A percentile compares a stretch with the other conserved stretches of the same genome.
These are phyloP conservation scores for Dipus sagitta DNA, from an alignment of 2,797 vertebrate genomes.

Conservation along the genomic window DNA sequence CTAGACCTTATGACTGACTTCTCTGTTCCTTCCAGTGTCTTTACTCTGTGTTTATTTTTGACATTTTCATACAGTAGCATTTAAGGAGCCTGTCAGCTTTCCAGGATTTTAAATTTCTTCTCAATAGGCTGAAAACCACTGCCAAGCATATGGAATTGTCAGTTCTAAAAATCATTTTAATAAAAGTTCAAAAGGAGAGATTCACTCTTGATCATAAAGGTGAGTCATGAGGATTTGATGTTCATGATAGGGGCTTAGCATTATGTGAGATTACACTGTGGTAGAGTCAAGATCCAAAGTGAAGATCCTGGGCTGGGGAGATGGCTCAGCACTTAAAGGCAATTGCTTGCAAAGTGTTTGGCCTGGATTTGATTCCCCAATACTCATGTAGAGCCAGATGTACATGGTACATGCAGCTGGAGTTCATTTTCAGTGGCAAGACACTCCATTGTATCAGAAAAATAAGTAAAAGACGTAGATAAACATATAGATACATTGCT, in stretches of 20 bases:
- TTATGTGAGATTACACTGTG: neutral
- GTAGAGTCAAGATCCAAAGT: neutral
- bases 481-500: too few species aligned
- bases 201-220: neutral
- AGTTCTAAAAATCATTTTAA: neutral
- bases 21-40: neutral
- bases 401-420: too few species aligned
- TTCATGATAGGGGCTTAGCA: neutral
- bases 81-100: neutral
- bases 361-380: too few species aligned
- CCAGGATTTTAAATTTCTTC: neutral
- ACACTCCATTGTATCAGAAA: too few species aligned
- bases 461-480: too few species aligned
- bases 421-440: too few species aligned
- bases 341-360: too few species aligned
- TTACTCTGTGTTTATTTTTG: too few species aligned
- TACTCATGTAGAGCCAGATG: too few species aligned
- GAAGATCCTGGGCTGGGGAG: too few species aligned
- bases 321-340: too few species aligned
- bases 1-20: neutral
- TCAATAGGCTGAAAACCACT: neutral
- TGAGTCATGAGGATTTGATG: neutral
- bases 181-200: neutral
- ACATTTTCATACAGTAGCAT: too few species aligned
- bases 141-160: neutral